phyloP scores from a whole-genome alignment of 2,888 invertebrate genomes.

The Rotaria socialis region DNA sequence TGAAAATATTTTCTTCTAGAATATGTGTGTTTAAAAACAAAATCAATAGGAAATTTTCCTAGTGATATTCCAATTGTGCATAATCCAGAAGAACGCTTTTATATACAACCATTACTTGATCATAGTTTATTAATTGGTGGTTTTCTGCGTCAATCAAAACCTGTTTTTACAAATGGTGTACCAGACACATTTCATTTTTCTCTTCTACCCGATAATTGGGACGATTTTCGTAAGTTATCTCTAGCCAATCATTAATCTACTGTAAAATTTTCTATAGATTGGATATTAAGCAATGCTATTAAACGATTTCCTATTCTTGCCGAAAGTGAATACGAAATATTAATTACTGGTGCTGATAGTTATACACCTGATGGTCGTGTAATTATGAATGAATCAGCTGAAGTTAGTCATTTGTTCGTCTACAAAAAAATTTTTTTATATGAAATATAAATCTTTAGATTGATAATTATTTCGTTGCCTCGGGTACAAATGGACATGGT shows the following conservation, averaged over 20 bases:
- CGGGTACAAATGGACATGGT: conserved; percentile 93
- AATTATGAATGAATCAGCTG: conserved; percentile 87
- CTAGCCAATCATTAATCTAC: not conserved
- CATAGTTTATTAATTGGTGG: conserved; percentile 82
- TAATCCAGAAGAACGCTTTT: conserved; percentile 68
- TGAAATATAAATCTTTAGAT: conserved; percentile 64
- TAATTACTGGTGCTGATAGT: conserved; percentile 84
- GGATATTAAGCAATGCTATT: conserved; percentile 71
- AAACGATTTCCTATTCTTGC: conserved; percentile 76
- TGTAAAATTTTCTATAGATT: not conserved
- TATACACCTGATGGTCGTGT: conserved; percentile 94
- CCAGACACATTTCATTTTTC: conserved; percentile 62
- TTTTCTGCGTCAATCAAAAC: conserved; percentile 83
- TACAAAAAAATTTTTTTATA: not conserved
- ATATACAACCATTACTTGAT: conserved; percentile 66
- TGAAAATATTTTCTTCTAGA: not conserved
- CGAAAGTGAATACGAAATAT: conserved; percentile 71
- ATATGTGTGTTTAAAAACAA: conserved; percentile 25
- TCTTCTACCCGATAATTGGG: conserved; percentile 75
- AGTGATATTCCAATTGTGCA: conserved; percentile 57
- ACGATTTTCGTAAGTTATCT: conserved; percentile 73
- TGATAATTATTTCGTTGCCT: conserved; percentile 81
- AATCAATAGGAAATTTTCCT: not conserved
- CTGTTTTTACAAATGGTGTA: conserved; percentile 73
- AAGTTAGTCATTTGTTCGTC: conserved; percentile 64